Base-by-base conservation (phyloP, 1,140 invertebrate genomes). In the Drosophila pruinosa region DNA sequence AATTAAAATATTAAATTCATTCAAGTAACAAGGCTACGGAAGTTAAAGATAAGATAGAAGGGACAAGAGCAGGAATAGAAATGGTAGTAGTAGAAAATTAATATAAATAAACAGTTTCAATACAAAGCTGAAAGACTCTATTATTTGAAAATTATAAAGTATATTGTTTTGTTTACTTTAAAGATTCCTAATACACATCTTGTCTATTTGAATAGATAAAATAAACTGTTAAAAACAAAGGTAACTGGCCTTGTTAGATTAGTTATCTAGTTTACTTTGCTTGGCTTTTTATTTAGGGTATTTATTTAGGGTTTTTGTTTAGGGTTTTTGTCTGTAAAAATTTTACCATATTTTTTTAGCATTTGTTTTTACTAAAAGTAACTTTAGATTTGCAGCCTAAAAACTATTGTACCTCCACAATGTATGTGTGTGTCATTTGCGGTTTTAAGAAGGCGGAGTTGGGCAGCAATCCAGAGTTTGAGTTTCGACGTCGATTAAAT, bases 341-440 rank as follows among this genome's bases (percentile, higher is more conserved):
- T 67, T 53, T 36, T 41, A 21, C n/a, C 5, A 28, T 5, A 21
- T 1, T 52, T 68, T 52, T 59, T 21, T 41, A 19, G 3, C 15
- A 12, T 15, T 12, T 22, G 12, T 22, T 47, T 47, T 47, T 26
- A 47, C 17, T 47, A 5, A 8, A 47, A 14, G 7, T 14, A 26
- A 47, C 6, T 26, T 47, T 34, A 34, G n/a, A 12, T 34, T 47
- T 47, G 4, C 7, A 14, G 5, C 12, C 6, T 2, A 4, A 7
- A 12, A 47, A 36, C 5, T 10, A 12, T 0, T 47, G 7, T 26
- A 36, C 17, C 19, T 38, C 4, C 6, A 57, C 17, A 12, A 67
- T 61, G 58, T 73, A 45, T 26, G 14, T 50, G 2, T 76, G 70
- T 26, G 39, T 39, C 0, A 38, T 28, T 1, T 76, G 74, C 19